A percentile compares a stretch with the other conserved stretches of the same genome.
phyloP scores from a whole-genome alignment of 2,888 invertebrate species.

The Melanostoma mellinum region DNA sequence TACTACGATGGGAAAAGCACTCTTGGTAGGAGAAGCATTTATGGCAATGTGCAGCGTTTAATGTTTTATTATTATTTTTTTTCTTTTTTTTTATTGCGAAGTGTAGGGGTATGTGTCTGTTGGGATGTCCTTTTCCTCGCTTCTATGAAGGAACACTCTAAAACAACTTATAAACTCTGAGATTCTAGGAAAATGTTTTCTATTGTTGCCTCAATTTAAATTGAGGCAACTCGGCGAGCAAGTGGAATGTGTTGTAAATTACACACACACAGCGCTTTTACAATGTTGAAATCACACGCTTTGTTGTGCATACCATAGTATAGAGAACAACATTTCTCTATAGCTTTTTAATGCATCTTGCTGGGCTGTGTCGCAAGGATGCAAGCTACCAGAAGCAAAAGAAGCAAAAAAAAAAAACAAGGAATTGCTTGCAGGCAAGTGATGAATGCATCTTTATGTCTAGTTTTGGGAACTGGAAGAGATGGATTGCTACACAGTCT shows the following conservation, averaged over 20 bases:
- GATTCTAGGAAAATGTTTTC: conserved; percentile 65
- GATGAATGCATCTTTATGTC: conserved; percentile 35
- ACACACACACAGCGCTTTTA: conserved; percentile 55
- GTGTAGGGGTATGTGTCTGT: conserved; percentile 12
- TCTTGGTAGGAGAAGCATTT: conserved; percentile 56
- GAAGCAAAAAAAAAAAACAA: neutral
- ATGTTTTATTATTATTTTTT: conserved; percentile 43
- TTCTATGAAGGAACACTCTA: conserved; percentile 30
- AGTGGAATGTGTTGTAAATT: conserved; percentile 59
- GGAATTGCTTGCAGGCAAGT: conserved; percentile 22
- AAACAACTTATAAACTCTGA: conserved; percentile 47
- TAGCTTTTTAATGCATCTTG: too few relatives aligned
- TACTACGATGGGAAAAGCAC: conserved; percentile 54
- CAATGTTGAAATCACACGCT: conserved; percentile 19
- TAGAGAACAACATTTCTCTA: neutral
- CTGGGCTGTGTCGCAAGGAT: neutral
- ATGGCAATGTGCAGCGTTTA: conserved; percentile 71
- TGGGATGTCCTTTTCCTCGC: conserved; percentile 23
- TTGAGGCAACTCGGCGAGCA: conserved; percentile 20
- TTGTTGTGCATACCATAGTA: conserved; percentile 14
- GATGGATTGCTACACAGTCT: conserved; percentile 1
- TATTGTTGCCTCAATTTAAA: conserved; percentile 49
- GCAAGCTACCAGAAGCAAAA: neutral
- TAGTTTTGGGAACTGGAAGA: conserved; percentile 6
- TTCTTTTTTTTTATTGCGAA: conserved; percentile 21